Evolutionary conservation across 53 echinoderm and acorn worm species (phyloP), one percentile per base, ranked within the genome.

Genomic region (Arbacia lixula): DNA sequence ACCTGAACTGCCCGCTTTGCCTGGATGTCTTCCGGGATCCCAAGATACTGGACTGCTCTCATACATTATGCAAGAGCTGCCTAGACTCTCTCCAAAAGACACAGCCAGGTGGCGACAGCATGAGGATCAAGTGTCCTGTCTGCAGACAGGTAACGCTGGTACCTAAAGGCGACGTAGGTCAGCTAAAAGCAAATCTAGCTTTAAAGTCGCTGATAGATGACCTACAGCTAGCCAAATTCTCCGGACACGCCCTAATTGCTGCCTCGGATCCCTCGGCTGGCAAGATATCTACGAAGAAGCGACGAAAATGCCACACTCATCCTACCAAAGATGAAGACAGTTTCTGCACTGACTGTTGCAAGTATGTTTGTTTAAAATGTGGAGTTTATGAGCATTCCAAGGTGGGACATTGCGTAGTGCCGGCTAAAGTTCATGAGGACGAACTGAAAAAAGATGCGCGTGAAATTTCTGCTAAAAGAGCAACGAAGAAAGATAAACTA

Each of bases 1-100:
- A n/a, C n/a, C n/a, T n/a, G n/a, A n/a, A n/a, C n/a, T n/a, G n/a
- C n/a, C n/a, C n/a, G n/a, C n/a, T n/a, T n/a, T n/a, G n/a, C n/a
- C n/a, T n/a, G n/a, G n/a, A n/a, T n/a, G n/a, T n/a, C n/a, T n/a
- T n/a, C n/a, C n/a, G n/a, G 27, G 71, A 71, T 2, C 71, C 71
- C 26, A 71, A 49, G 71, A 43, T 29, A 41, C 30, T 71, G 49
- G 2, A 41, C 31, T 71, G 71, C 50, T 71, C 71, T 46, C 71
- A 71, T 29, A 27, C 71, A 3, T 71, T 71, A 41, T 71, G 71
- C 17, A 41, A 29, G 50, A 46, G 28, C 26, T 71, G 71, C 46
- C 51, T 71, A 12, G 51, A 71, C 26, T 14, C 1, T 14, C 5
- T 71, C 42, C 51, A 43, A 2, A 17, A 50, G 12, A 16, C 28